These are phyloP conservation scores for Leptinotarsa defecta DNA, from an alignment of 1,140 invertebrate genomes.

Conservation along the genomic window DNA sequence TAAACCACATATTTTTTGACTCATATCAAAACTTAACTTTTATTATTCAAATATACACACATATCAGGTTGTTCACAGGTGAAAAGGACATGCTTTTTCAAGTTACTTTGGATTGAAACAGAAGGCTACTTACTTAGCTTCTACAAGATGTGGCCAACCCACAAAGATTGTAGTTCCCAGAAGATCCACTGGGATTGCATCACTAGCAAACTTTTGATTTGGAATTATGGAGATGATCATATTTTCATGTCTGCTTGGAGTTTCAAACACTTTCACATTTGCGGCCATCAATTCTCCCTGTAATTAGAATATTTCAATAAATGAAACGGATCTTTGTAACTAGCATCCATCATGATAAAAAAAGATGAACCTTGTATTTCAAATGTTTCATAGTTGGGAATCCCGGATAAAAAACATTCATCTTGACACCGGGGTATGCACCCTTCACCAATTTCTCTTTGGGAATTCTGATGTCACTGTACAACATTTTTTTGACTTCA, in stretches of 20 bases:
- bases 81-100: no score
- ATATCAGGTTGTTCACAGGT: no score
- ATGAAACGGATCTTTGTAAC: no score
- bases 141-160: conserved; percentile 86
- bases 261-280: conserved; percentile 87
- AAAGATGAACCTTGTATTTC: conserved; percentile 66
- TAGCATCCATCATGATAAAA: no score
- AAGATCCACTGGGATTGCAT: conserved; percentile 63
- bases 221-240: conserved; percentile 74
- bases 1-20: no score
- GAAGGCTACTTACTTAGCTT: conserved; percentile 62
- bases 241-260: conserved; percentile 76
- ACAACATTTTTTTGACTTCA: conserved; percentile 58
- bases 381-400: conserved; percentile 90
- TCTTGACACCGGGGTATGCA: conserved; percentile 69
- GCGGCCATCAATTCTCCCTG: conserved; percentile 70
- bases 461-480: conserved; percentile 67
- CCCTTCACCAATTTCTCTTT: conserved; percentile 71
- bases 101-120: background rate
- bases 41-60: no score
- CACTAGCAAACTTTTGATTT: conserved; percentile 51
- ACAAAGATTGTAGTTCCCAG: conserved; percentile 78
- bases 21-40: no score
- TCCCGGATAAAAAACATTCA: conserved; percentile 80
- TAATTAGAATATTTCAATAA: conserved; percentile 22